These are phyloP conservation scores for Tupiocoris notatus DNA, from an alignment of 2,888 invertebrate species.

Conservation along the genomic window DNA sequence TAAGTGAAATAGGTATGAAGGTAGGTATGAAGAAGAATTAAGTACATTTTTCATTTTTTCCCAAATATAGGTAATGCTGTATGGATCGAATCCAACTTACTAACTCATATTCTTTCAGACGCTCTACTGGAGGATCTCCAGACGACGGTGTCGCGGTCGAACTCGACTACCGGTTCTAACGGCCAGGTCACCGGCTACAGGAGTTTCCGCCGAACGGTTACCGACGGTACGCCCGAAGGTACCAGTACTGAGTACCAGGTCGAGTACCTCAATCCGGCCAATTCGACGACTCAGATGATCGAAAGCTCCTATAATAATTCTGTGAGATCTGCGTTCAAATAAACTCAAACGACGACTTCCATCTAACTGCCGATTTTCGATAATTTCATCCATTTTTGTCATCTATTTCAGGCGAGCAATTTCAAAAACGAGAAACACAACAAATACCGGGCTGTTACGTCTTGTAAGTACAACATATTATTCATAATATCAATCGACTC, in stretches of 20 bases:
- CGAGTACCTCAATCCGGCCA: constrained; percentile 52
- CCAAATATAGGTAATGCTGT: no score
- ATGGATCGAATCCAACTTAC: no score
- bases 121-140: constrained; percentile 53
- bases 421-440: not conserved
- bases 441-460: not conserved
- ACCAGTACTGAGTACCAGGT: constrained; percentile 51
- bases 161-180: constrained; percentile 48
- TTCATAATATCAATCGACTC: no score
- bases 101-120: constrained; percentile 51
- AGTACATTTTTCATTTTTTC: no score
- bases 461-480: not conserved
- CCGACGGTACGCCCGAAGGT: constrained; percentile 49
- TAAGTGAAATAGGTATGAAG: no score
- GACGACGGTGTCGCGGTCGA: constrained; percentile 51
- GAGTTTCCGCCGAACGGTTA: constrained; percentile 51
- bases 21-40: no score
- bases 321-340: constrained; percentile 14
- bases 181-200: constrained; percentile 50
- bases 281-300: constrained; percentile 50
- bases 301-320: constrained; percentile 38
- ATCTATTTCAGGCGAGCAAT: not conserved
- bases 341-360: no score
- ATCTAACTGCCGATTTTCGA: no score
- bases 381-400: no score